Evolutionary conservation across 2,113 vertebrate species (phyloP).

Genomic region (Clarias macrocephalus): DNA sequence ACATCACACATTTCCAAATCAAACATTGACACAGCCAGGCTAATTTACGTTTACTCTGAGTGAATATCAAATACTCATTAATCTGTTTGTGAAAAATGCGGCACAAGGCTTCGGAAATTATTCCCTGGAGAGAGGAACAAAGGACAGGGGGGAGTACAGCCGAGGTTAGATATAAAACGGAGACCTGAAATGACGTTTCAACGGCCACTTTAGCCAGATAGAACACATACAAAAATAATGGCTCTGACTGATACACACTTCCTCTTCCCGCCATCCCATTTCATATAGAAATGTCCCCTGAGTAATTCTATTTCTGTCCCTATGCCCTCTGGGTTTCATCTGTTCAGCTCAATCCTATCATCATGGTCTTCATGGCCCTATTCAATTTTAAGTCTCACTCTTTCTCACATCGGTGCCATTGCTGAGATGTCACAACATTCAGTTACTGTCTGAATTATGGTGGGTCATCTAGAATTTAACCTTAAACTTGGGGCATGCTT

Average conservation of each 20-base stretch:
- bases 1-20: constrained; percentile 6
- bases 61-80: constrained; percentile 22
- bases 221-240: constrained; percentile 22
- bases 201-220: constrained; percentile 58
- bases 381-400: background rate
- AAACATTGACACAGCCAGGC: constrained; percentile 14
- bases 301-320: background rate
- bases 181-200: constrained; percentile 58
- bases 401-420: background rate
- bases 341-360: background rate
- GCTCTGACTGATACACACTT: background rate
- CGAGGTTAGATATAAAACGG: constrained; percentile 24
- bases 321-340: background rate
- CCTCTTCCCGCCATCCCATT: background rate
- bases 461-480: background rate
- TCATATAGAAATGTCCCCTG: background rate
- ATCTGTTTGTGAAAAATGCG: background rate
- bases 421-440: background rate
- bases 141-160: background rate
- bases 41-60: constrained; percentile 5
- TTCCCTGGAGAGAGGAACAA: background rate
- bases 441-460: background rate
- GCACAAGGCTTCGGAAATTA: background rate
- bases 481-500: background rate
- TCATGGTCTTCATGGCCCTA: background rate